These are phyloP conservation scores for Diarsia rubi DNA, from an alignment of 2,888 invertebrate species.

Conservation along the genomic window DNA sequence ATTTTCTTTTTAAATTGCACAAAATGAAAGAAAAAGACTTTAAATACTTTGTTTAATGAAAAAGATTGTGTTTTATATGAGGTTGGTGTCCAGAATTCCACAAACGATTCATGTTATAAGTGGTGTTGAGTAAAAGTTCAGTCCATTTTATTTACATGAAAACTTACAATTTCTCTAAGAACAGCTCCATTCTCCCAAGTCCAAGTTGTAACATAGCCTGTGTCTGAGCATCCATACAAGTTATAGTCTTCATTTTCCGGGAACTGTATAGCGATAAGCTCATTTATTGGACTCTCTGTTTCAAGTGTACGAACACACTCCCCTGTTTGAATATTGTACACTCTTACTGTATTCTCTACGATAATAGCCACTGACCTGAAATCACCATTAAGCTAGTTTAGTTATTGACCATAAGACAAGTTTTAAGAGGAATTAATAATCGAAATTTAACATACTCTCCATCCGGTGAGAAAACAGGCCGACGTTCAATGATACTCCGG, in stretches of 20 bases:
- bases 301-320: conserved; percentile 85
- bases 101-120: not conserved
- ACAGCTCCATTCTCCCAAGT: conserved; percentile 88
- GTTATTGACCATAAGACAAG: not conserved
- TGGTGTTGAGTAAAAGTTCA: not conserved
- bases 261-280: conserved; percentile 83
- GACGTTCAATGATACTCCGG: conserved; percentile 86
- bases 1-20: not conserved
- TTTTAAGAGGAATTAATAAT: not conserved
- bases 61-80: not conserved
- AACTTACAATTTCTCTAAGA: conserved; percentile 84
- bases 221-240: conserved; percentile 84
- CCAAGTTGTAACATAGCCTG: conserved; percentile 84
- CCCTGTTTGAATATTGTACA: conserved; percentile 86
- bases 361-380: conserved; percentile 85
- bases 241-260: conserved; percentile 85
- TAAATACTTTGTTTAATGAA: not conserved
- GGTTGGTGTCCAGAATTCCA: not conserved
- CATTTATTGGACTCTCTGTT: conserved; percentile 78
- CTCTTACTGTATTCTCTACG: conserved; percentile 85
- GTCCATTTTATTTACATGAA: not conserved
- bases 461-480: conserved; percentile 87
- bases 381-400: conserved; percentile 45
- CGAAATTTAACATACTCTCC: conserved; percentile 82
- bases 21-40: too few species aligned